Evolutionary conservation across 2,797 vertebrate species (phyloP).

Genomic region (Micropoecilia bifurca): DNA sequence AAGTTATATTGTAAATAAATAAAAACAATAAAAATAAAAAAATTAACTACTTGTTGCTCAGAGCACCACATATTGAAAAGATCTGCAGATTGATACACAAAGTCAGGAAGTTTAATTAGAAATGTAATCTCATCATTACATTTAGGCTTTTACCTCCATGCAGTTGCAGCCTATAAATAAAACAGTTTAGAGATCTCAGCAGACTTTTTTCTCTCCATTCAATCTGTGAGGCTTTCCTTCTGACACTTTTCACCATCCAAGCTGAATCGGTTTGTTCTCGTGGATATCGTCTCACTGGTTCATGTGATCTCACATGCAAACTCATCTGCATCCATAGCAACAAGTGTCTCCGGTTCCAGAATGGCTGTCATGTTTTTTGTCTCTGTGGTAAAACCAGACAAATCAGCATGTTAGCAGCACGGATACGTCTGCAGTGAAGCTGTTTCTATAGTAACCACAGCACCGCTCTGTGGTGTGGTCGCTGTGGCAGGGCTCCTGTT

Average conservation of each 20-base stretch:
- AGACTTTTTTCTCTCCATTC: conserved; percentile 22
- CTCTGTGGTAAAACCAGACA: conserved; percentile 33
- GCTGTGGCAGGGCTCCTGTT: conserved; percentile 27
- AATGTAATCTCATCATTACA: not conserved
- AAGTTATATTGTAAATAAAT: not conserved
- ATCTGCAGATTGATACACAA: not conserved
- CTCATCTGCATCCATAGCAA: conserved; percentile 53
- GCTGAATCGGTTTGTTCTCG: not conserved
- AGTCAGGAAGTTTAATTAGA: not conserved
- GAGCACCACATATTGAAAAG: not conserved
- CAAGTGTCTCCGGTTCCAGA: conserved; percentile 37
- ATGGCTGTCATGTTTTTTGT: conserved; percentile 15
- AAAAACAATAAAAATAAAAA: not conserved
- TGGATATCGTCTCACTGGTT: conserved; percentile 1
- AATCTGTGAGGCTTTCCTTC: conserved; percentile 36
- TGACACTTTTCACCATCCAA: not conserved
- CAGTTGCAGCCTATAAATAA: conserved; percentile 35
- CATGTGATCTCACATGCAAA: conserved; percentile 24
- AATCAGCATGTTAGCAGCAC: conserved; percentile 35
- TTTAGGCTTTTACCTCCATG: not conserved
- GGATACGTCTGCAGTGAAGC: conserved; percentile 28
- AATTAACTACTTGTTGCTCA: not conserved
- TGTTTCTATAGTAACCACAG: conserved; percentile 61
- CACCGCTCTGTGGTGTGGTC: conserved; percentile 15
- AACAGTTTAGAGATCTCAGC: conserved; percentile 31